phyloP scores from a whole-genome alignment of 2,113 vertebrate species.

The Thomomys bottae region DNA sequence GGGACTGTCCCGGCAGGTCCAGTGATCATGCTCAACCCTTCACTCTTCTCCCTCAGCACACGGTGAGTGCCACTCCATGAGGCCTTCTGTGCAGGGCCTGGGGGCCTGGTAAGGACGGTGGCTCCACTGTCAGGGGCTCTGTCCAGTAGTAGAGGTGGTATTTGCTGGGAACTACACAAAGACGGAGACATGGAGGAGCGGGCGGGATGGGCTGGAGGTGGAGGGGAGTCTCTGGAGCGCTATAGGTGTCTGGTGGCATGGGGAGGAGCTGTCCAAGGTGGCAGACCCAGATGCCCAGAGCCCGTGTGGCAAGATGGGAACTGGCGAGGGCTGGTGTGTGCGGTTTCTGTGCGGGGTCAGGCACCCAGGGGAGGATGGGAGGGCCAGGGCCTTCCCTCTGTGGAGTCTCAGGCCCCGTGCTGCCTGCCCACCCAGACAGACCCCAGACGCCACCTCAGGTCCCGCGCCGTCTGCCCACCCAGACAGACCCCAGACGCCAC shows the following conservation, averaged over 20 bases:
- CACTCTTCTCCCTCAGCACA: neutral
- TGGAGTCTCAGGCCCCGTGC: too few species aligned
- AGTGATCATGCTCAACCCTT: too few species aligned
- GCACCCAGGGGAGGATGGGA: neutral
- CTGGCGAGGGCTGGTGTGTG: accelerated
- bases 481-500: neutral
- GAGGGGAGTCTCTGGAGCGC: too few species aligned
- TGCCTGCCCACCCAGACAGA: too few species aligned
- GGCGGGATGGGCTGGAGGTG: too few species aligned
- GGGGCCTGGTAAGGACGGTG: neutral
- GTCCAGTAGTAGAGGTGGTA: neutral
- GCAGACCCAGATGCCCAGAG: too few species aligned
- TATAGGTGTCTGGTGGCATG: too few species aligned
- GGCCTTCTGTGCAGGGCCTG: accelerated
- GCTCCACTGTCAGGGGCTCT: too few species aligned
- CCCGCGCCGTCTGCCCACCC: too few species aligned
- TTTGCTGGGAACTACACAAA: neutral
- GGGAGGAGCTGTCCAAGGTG: neutral
- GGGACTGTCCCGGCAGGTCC: neutral
- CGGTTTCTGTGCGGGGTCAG: neutral
- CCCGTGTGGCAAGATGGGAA: neutral
- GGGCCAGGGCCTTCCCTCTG: accelerated
- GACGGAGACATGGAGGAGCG: accelerated
- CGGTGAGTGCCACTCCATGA: accelerated
- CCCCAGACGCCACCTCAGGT: neutral